These are phyloP conservation scores for Brachycybe producta DNA, from an alignment of 2,888 invertebrate species.

Conservation along the genomic window DNA sequence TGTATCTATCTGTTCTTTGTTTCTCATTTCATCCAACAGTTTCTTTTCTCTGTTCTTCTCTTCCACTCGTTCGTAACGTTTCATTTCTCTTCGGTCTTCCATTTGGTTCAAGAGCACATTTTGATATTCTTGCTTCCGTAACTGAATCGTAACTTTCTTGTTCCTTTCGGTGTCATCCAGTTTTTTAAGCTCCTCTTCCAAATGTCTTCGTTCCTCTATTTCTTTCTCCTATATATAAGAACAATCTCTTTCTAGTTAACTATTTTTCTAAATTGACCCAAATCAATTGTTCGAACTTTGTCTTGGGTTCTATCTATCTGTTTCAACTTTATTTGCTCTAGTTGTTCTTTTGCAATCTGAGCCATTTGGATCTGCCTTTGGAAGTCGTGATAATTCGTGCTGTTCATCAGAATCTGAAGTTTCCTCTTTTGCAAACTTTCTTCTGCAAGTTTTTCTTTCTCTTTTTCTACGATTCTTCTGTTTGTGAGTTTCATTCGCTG, in stretches of 20 bases:
- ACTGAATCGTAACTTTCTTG: neutral
- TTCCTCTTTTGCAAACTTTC: conserved; percentile 8
- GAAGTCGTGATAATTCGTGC: conserved; percentile 4
- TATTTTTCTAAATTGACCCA: neutral
- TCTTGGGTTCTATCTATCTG: neutral
- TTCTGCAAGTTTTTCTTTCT: conserved; percentile 1
- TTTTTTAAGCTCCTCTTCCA: neutral
- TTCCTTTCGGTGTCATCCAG: neutral
- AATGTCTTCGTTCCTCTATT: neutral
- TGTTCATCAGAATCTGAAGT: conserved; percentile 6
- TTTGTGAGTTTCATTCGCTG: neutral
- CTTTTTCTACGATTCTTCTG: neutral
- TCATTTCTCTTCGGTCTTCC: neutral
- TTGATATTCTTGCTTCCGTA: conserved; percentile 1
- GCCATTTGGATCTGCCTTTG: conserved; percentile 4
- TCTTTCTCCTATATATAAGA: neutral
- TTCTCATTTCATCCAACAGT: neutral
- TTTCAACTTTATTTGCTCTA: conserved; percentile 1
- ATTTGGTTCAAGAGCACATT: conserved; percentile 1
- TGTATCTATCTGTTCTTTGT: neutral
- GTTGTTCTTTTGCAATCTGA: conserved; percentile 6
- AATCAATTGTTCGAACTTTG: neutral
- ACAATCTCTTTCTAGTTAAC: neutral
- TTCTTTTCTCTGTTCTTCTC: conserved; percentile 3
- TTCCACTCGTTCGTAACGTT: neutral